These are phyloP conservation scores for Staurois parvus DNA, from an alignment of 2,797 vertebrate genomes.

Conservation along the genomic window DNA sequence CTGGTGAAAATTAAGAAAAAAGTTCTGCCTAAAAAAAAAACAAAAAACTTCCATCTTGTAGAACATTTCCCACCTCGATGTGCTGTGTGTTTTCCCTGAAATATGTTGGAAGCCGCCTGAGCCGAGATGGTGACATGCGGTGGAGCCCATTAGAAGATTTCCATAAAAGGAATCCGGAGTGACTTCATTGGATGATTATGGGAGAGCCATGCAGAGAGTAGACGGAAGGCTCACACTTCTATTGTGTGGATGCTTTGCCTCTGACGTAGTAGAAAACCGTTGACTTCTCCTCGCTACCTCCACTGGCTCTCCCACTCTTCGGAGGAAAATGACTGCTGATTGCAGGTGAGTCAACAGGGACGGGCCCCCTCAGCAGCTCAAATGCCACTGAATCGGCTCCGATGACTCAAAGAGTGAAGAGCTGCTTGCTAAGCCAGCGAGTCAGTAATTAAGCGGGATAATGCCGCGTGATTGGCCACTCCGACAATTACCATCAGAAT, in stretches of 20 bases:
- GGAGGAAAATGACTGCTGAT: slow-evolving; percentile 47
- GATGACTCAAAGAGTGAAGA: slow-evolving; percentile 60
- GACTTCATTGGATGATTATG: slow-evolving; percentile 27
- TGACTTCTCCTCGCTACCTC: slow-evolving; percentile 8
- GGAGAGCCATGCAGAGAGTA: neutral
- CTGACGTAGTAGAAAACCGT: slow-evolving; percentile 46
- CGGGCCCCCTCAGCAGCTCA: slow-evolving; percentile 72
- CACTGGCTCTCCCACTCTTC: slow-evolving; percentile 49
- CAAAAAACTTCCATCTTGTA: too few relatives aligned
- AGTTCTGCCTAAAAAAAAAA: too few relatives aligned
- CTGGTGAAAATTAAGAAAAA: too few relatives aligned
- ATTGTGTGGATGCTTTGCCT: slow-evolving; percentile 29
- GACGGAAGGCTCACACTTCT: slow-evolving; percentile 34
- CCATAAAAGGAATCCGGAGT: slow-evolving; percentile 31
- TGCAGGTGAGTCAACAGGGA: slow-evolving; percentile 73
- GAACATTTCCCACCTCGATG: neutral
- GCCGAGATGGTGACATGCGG: neutral
- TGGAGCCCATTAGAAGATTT: neutral
- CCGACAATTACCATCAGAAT: slow-evolving; percentile 4
- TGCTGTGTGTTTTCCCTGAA: neutral
- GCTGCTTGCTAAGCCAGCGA: slow-evolving; percentile 56
- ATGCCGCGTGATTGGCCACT: slow-evolving; percentile 6
- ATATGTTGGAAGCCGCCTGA: slow-evolving; percentile 18
- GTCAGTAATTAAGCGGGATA: slow-evolving; percentile 37
- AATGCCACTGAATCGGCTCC: slow-evolving; percentile 70